Evolutionary conservation across 2,113 vertebrate species (phyloP), one percentile per base, ranked within the genome.

Genomic region (Marcusenius ussheri): DNA sequence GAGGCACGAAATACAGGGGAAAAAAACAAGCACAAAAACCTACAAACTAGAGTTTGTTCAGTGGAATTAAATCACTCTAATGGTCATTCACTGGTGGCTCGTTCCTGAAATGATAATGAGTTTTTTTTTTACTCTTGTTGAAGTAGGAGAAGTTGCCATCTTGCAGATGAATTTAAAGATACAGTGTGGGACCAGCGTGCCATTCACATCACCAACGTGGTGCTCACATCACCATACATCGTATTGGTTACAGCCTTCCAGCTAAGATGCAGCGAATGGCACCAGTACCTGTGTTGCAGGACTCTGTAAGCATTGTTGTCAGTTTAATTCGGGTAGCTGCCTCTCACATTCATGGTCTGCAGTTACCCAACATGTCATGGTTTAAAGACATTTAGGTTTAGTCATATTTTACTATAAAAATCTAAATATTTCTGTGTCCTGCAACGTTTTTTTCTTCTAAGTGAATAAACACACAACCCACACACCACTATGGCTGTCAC

Each of bases 1-100:
- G 95, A 95, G 95, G 94, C 95, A 96, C 95, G n/a, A 93, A 93
- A 92, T 90, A 95, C 93, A 83, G 93, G 49, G 92, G 93, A 88
- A 93, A 74, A 88, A 95, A 95, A 94, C 95, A 94, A 92, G 89
- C 90, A 89, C 92, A 91, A 92, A 50, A 95, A 91, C 15, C 0
- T 93, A 70, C 27, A 31, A 89, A 92, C 92, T 93, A 90, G 47
- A 85, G 90, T 92, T 94, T 96, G 94, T 96, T 96, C 94, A 94
- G 95, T 93, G 92, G 91, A 95, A 95, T 95, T 93, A 95, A 95
- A 93, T 93, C 7, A 92, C 88, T 90, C 39, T 88, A 56, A 90
- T 27, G 90, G 90, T 90, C 88, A 91, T 88, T 77, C 7, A 66
- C 1, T 53, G n/a, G 89, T 90, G 77, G 88, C 74, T 42, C 84